These are phyloP conservation scores for Harlomillsia oculata DNA, from an alignment of 1,140 invertebrate genomes.

Conservation along the genomic window DNA sequence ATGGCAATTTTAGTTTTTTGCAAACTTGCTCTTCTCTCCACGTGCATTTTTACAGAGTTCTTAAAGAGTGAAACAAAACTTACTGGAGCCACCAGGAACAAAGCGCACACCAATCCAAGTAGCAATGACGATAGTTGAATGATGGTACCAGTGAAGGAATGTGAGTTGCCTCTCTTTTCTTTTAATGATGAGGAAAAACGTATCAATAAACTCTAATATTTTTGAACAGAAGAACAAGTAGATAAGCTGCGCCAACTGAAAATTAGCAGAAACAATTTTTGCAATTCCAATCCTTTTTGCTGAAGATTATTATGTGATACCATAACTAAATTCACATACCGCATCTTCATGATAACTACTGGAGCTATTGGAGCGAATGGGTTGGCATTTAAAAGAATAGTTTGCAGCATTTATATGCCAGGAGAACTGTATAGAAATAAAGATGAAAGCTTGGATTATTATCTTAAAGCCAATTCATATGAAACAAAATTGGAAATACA, in stretches of 20 bases:
- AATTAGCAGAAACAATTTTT: conserved; percentile 3
- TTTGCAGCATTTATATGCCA: conserved; percentile 21
- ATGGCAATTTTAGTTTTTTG: background rate
- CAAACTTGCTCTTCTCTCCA: background rate
- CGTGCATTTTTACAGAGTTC: background rate
- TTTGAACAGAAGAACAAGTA: conserved; percentile 98
- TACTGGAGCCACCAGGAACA: conserved; percentile 87
- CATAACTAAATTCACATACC: background rate
- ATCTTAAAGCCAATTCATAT: too few relatives aligned
- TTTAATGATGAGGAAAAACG: conserved; percentile 78
- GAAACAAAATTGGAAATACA: too few relatives aligned
- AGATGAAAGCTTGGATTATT: too few relatives aligned
- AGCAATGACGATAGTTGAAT: conserved; percentile 80
- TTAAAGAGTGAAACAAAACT: conserved; percentile 40
- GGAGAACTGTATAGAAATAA: background rate
- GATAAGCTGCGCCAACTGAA: conserved; percentile 78
- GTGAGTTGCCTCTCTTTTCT: conserved; percentile 80
- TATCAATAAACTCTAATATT: conserved; percentile 85
- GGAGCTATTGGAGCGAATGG: background rate
- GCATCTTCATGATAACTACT: conserved; percentile 1
- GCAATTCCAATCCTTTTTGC: background rate
- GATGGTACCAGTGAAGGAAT: conserved; percentile 85
- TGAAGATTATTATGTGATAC: background rate
- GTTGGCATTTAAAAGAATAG: conserved; percentile 21
- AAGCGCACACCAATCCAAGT: conserved; percentile 97